These are phyloP conservation scores for Theristicus caerulescens DNA, from an alignment of 2,113 vertebrate species.

Conservation along the genomic window DNA sequence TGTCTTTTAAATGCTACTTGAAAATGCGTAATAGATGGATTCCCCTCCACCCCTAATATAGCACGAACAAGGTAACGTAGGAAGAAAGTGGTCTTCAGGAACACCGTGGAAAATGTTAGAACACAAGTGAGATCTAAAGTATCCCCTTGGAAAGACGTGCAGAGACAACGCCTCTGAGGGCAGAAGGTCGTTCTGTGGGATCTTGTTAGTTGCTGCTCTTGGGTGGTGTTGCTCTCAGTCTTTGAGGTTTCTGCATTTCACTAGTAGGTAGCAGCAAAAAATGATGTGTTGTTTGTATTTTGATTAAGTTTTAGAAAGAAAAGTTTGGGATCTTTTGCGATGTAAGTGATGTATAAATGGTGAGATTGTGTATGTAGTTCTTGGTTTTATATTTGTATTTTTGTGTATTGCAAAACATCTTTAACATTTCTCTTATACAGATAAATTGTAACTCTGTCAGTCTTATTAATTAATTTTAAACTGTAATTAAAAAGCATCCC, in stretches of 20 bases:
- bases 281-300: background rate
- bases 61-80: background rate
- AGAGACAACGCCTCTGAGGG: background rate
- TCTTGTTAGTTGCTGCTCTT: background rate
- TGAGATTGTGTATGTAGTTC: background rate
- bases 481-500: background rate
- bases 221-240: background rate
- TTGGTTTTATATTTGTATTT: background rate
- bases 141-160: rapidly evolving
- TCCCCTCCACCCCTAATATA: background rate
- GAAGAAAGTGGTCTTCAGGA: background rate
- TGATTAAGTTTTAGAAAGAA: background rate
- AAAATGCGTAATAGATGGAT: background rate
- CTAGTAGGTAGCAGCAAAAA: background rate
- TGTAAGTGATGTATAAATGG: background rate
- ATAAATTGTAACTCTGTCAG: background rate
- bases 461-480: background rate
- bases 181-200: background rate
- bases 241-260: background rate
- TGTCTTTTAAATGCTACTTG: rapidly evolving
- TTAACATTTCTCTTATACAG: background rate
- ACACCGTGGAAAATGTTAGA: background rate
- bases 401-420: background rate
- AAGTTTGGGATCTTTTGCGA: background rate
- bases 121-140: background rate